A percentile compares a stretch with the other conserved stretches of the same genome.
Conservation (phyloP, 2,113 vertebrate species). For the Epinephelus moara region DNA sequence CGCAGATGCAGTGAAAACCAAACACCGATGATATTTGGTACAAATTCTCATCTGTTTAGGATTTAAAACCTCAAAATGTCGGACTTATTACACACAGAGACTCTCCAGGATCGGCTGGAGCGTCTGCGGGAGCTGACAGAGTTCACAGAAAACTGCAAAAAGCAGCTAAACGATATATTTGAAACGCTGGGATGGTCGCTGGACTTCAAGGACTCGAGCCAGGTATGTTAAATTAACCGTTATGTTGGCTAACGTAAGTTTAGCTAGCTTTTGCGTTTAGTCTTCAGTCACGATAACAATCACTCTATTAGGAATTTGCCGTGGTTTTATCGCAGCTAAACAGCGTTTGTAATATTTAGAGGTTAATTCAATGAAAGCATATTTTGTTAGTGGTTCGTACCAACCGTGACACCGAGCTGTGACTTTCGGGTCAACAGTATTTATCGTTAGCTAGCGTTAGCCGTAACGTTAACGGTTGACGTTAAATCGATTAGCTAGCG, state of each 20-base stretch:
- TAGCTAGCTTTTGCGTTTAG: not conserved
- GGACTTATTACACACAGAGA: not conserved
- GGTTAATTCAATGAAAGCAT: not conserved
- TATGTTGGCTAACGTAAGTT: not conserved
- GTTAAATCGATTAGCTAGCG: no score
- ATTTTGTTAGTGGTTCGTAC: not conserved
- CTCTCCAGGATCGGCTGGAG: constrained; percentile 56
- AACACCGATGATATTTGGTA: rapidly evolving
- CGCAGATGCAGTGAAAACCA: rapidly evolving
- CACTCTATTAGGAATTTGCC: no score
- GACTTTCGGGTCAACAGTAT: not conserved
- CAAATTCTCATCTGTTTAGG: not conserved
- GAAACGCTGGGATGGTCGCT: constrained; percentile 78
- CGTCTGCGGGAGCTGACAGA: constrained; percentile 75
- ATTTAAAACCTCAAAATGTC: constrained; percentile 33
- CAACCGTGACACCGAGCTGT: not conserved
- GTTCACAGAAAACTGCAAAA: constrained; percentile 79
- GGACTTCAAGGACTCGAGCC: constrained; percentile 20
- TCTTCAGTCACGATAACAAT: no score
- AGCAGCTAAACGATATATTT: constrained; percentile 74
- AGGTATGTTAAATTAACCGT: constrained; percentile 43
- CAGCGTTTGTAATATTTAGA: no score
- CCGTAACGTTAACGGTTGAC: no score
- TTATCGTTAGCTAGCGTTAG: no score
- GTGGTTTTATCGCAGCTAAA: no score